Percentiles rank a stretch among this genome's conserved stretches.
Conservation (phyloP, 2,113 vertebrate species). For the Etheostoma spectabile region DNA sequence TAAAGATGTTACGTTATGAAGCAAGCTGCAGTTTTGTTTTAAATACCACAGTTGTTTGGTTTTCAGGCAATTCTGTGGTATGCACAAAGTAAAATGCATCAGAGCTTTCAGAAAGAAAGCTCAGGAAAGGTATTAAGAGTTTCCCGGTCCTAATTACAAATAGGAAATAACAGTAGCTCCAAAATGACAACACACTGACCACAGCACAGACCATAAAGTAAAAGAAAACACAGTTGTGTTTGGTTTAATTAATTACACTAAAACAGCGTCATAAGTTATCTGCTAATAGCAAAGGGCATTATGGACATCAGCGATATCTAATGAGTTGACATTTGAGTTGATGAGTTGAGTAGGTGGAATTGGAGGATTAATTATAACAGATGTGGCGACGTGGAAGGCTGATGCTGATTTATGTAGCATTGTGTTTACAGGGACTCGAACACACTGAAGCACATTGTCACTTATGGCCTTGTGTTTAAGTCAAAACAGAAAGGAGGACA, state of each 20-base stretch:
- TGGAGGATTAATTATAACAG: not conserved
- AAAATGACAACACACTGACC: not conserved
- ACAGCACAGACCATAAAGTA: not conserved
- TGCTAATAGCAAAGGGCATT: not conserved
- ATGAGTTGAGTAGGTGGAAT: constrained; percentile 37
- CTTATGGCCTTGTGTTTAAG: not conserved
- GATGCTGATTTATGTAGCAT: not conserved
- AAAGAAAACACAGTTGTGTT: not conserved
- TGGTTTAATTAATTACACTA: not conserved
- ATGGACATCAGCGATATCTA: not conserved
- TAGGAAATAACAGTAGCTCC: too few species aligned
- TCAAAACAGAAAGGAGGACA: not conserved
- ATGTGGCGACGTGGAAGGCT: not conserved
- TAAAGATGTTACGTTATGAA: too few species aligned
- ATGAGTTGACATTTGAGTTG: not conserved
- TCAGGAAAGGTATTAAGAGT: too few species aligned
- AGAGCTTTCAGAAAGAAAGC: too few species aligned
- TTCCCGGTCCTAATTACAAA: too few species aligned
- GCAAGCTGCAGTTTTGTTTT: too few species aligned
- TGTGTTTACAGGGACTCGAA: too few species aligned
- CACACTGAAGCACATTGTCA: too few species aligned
- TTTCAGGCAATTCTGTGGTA: too few species aligned
- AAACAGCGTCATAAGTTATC: not conserved
- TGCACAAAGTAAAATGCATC: too few species aligned
- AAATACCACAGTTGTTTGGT: too few species aligned